Base-by-base conservation (phyloP, 1,140 invertebrate species). In the Orchesella cincta region DNA sequence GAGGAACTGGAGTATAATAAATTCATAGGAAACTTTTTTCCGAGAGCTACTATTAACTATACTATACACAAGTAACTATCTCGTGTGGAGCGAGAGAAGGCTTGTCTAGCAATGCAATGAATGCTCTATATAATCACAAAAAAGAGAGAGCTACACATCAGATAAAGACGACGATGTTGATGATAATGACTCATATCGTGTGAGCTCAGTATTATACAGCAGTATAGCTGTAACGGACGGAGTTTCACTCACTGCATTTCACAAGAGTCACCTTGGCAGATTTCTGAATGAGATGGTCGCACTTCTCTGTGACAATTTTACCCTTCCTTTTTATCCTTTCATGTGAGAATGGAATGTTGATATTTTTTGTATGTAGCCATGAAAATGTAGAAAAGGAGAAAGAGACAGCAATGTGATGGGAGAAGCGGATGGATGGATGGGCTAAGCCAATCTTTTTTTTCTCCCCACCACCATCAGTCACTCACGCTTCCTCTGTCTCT, bases 401-500 rank as follows among this genome's bases (percentile, higher is more conserved):
- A 78, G 67, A 62, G 54, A 74, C 20, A 57, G n/a, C 31, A 29
- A 72, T 67, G 39, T 46, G 39, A 31, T 70, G n/a, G 31, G 35
- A 52, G 51, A 31, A 52, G 18, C 46, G 33, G 35, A 72, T 28
- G 26, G 28, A 54, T 33, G 52, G 52, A 57, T 57, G 52, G 23
- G 52, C 23, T 57, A n/a, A 31, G 31, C 62, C 28, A 33, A 2
- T 67, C 29, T 67, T 67, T 67, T 67, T 67, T 8, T 46, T 8
- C 20, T 8, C 39, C 20, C n/a, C n/a, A 5, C 33, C 51, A 54
- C 20, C 29, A 28, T 28, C 52, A 52, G 31, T 54, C 73, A 74
- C 39, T 29, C 73, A 31, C 34, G 18, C 31, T 28, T 57, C n/a
- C 51, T 75, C 51, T 75, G 54, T 76, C 74, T 76, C 35, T 67